phyloP scores from a whole-genome alignment of 2,113 vertebrate species.

The Lutjanus erythropterus region DNA sequence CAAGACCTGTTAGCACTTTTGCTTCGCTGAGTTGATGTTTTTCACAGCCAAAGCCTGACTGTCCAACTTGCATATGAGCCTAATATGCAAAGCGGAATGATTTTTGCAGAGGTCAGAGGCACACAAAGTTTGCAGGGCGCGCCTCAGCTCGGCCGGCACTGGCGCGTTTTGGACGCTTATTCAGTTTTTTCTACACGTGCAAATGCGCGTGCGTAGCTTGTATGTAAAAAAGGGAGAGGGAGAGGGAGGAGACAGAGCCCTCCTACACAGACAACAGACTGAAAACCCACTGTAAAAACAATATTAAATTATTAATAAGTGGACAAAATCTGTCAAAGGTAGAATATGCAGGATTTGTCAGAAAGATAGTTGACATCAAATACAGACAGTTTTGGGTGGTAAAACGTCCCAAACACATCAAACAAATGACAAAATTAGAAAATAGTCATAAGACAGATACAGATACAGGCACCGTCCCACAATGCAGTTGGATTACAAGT shows the following conservation, averaged over 20 bases:
- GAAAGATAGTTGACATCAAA: no score
- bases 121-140: slow-evolving; percentile 39
- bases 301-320: neutral
- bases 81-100: neutral
- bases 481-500: no score
- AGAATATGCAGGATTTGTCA: no score
- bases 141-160: slow-evolving; percentile 2
- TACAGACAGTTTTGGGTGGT: no score
- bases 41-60: neutral
- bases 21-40: slow-evolving; percentile 25
- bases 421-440: no score
- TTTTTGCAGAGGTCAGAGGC: slow-evolving; percentile 10
- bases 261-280: slow-evolving; percentile 17
- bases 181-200: no score
- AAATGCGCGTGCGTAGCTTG: slow-evolving; percentile 17
- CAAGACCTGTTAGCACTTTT: slow-evolving; percentile 54
- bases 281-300: neutral
- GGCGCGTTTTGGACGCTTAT: slow-evolving; percentile 27
- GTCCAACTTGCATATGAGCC: neutral
- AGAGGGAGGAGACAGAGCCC: slow-evolving; percentile 16
- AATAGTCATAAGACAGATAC: no score
- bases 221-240: slow-evolving; percentile 39
- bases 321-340: neutral
- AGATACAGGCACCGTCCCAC: no score
- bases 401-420: no score